Evolutionary conservation across 1,140 invertebrate species (phyloP), one percentile per base, ranked within the genome.

Genomic region (Dinoponera quadriceps): DNA sequence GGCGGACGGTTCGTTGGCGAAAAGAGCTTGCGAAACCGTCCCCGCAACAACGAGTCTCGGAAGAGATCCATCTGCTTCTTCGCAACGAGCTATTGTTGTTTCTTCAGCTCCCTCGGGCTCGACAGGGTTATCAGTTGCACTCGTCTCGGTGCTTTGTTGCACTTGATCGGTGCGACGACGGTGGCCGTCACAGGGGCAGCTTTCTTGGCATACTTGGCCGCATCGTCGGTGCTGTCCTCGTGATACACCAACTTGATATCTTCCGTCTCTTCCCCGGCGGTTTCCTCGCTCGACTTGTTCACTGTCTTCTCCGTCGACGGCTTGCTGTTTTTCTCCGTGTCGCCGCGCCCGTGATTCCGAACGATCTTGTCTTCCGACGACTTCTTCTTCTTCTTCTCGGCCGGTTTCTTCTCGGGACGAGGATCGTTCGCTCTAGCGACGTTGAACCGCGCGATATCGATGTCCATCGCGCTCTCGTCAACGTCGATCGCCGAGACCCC

Each of bases 111-210:
- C 91, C 96, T 97, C 49, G 97, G 96, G 90, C 96, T 97, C 2
- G 96, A 97, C 48, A 97, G 92, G 33, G 96, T 97, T 48, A 97
- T 96, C 82, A 97, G 95, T 77, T 95, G 94, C 1, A 97, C 96
- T 85, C 97, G 92, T 48, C 96, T 91, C 0, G 96, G 96, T 0
- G 95, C 95, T 93, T 95, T 96, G 4, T 93, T 92, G n/a, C 90
- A 85, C 18, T 92, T 68, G 5, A 85, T 14, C 20, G 82, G 54
- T 29, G 90, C 89, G 27, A 88, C 89, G 27, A 88, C 33, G 44
- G 90, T 83, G 82, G 20, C 82, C 88, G 92, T 94, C 75, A 71
- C 85, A 72, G 84, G 91, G 84, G 88, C 94, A 51, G 44, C 78
- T 66, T 89, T 91, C 13, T 73, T 89, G 44, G n/a, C 27, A n/a